Conservation (phyloP, 2,797 vertebrate species). For the Pangasius sanitwongsei region DNA sequence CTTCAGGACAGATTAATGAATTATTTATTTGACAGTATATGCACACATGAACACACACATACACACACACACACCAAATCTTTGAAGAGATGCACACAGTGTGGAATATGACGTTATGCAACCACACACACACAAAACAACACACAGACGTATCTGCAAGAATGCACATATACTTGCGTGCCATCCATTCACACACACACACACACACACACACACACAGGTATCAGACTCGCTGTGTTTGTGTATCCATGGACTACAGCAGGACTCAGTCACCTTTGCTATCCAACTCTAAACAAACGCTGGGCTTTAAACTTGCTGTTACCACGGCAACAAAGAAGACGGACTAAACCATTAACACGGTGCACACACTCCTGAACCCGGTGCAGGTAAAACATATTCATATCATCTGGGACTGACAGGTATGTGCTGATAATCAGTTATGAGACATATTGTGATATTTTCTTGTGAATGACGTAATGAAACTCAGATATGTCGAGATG, state of each 20-base stretch:
- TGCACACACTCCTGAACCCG: background rate
- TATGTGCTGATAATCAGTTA: background rate
- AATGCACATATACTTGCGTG: background rate
- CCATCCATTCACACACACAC: background rate
- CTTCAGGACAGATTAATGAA: background rate
- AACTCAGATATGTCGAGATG: background rate
- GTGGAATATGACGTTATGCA: background rate
- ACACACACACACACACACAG: constrained; percentile 23
- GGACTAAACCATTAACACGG: constrained; percentile 21
- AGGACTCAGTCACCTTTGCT: constrained; percentile 41
- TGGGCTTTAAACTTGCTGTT: constrained; percentile 29
- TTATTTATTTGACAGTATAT: background rate
- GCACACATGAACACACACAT: background rate
- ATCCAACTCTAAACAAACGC: constrained; percentile 43
- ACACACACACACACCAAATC: background rate
- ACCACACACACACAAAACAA: background rate
- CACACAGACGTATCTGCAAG: background rate
- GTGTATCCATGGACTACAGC: constrained; percentile 46
- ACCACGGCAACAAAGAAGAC: constrained; percentile 31
- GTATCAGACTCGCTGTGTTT: constrained; percentile 36
- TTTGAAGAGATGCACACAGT: too few relatives aligned
- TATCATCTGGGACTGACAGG: background rate
- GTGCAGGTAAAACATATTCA: constrained; percentile 17
- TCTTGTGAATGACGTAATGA: background rate
- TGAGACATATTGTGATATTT: background rate